These are phyloP conservation scores for Jacana jacana DNA, from an alignment of 2,113 vertebrate species.

Conservation along the genomic window DNA sequence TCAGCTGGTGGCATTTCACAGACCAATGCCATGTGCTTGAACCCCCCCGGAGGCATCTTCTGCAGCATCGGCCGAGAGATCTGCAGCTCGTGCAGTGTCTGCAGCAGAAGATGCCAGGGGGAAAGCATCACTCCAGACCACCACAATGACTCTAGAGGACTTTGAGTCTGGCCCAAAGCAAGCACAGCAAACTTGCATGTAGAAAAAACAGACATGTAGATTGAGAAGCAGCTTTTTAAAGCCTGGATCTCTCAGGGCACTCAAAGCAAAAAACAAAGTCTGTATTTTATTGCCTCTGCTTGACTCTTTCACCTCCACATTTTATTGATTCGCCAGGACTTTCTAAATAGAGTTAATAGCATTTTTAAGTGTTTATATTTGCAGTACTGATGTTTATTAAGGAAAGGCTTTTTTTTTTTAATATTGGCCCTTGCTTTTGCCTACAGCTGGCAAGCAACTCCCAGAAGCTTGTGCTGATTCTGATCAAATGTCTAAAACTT, in stretches of 20 bases:
- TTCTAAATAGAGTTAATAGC: background rate
- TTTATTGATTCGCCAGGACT: background rate
- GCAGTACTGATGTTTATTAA: background rate
- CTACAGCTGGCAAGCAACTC: conserved; percentile 40
- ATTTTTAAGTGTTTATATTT: conserved; percentile 26
- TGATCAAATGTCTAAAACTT: conserved; percentile 62
- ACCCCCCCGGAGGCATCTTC: background rate
- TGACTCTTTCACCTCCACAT: background rate
- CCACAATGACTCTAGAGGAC: background rate
- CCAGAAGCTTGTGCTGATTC: conserved; percentile 44
- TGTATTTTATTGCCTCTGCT: background rate
- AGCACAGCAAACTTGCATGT: background rate
- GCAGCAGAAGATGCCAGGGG: accelerated
- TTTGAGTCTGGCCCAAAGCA: background rate
- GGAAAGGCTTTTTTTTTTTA: background rate
- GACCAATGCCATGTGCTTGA: background rate
- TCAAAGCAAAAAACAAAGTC: background rate
- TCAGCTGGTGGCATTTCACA: background rate
- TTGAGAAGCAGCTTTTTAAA: background rate
- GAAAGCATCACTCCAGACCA: background rate
- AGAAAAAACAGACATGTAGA: background rate
- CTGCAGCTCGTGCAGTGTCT: background rate
- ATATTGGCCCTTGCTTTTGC: background rate
- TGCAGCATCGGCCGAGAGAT: background rate
- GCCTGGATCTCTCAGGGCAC: background rate